phyloP scores from a whole-genome alignment of 1,140 invertebrate genomes.

The Drosophila nannoptera region DNA sequence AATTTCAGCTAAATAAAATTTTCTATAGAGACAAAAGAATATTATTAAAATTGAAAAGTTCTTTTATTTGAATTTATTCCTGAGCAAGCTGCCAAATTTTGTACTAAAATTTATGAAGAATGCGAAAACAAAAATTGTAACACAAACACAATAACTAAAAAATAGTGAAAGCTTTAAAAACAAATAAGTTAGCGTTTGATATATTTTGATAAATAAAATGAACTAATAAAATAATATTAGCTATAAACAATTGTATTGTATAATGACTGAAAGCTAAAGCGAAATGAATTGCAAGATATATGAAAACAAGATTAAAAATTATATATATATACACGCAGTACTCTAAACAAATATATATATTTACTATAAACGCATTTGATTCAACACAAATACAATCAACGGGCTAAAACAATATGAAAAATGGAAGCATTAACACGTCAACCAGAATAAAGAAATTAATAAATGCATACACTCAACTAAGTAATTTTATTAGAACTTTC shows the following conservation, averaged over 20 bases:
- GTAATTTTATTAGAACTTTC: no score
- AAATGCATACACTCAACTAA: conserved; percentile 20
- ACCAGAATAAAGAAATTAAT: conserved; percentile 40
- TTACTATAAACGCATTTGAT: conserved; percentile 18
- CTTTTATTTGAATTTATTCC: conserved; percentile 42
- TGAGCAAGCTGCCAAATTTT: conserved; percentile 66
- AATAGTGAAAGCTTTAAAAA: conserved; percentile 71
- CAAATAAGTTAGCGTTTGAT: conserved; percentile 72
- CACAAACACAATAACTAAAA: conserved; percentile 68
- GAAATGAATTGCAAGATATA: conserved; percentile 33
- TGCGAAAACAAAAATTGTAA: conserved; percentile 45
- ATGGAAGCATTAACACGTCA: conserved; percentile 17
- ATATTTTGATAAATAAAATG: conserved; percentile 66
- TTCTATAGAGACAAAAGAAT: background rate
- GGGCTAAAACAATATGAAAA: conserved; percentile 13
- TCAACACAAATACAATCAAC: conserved; percentile 5
- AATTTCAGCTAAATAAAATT: conserved; percentile 45
- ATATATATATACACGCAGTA: conserved; percentile 30
- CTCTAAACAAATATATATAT: conserved; percentile 31
- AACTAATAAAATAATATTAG: conserved; percentile 29
- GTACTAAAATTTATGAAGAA: conserved; percentile 39
- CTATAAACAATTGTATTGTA: conserved; percentile 58
- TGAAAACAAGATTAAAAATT: conserved; percentile 18
- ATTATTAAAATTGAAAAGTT: background rate
- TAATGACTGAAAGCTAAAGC: conserved; percentile 52